Conservation (phyloP, 2,113 vertebrate genomes). For the Thoracochromis brauschi region DNA sequence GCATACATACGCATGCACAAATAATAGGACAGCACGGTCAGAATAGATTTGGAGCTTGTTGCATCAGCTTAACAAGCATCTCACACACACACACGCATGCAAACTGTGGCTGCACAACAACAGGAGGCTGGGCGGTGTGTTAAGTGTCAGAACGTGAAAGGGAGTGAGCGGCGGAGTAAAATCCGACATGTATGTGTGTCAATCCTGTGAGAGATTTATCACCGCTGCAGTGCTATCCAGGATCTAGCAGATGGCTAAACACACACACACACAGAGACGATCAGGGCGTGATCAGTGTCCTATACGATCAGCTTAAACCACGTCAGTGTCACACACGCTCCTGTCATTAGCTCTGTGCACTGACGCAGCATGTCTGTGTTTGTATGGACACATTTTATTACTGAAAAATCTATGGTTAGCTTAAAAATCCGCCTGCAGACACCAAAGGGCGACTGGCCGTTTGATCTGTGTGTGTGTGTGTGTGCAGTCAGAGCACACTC, state of each 20-base stretch:
- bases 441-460: neutral
- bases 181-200: conserved; percentile 5
- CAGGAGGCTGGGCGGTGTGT: neutral
- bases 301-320: conserved; percentile 7
- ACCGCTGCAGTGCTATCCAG: neutral
- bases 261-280: neutral
- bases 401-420: neutral
- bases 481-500: neutral
- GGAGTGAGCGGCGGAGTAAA: neutral
- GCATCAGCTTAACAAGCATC: neutral
- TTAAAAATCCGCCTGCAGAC: neutral
- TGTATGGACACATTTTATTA: neutral
- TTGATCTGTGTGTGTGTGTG: neutral
- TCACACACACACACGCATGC: neutral
- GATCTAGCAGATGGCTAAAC: neutral
- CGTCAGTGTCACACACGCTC: conserved; percentile 16
- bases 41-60: conserved; percentile 12
- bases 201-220: conserved; percentile 43
- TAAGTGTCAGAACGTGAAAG: neutral
- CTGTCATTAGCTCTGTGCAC: neutral
- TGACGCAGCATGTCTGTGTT: neutral
- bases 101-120: neutral
- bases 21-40: conserved; percentile 14
- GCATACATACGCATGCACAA: neutral
- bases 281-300: neutral